Percentiles rank a stretch among this genome's conserved stretches.
These are phyloP conservation scores for Borostomias antarcticus DNA, from an alignment of 2,797 vertebrate genomes.

Conservation along the genomic window DNA sequence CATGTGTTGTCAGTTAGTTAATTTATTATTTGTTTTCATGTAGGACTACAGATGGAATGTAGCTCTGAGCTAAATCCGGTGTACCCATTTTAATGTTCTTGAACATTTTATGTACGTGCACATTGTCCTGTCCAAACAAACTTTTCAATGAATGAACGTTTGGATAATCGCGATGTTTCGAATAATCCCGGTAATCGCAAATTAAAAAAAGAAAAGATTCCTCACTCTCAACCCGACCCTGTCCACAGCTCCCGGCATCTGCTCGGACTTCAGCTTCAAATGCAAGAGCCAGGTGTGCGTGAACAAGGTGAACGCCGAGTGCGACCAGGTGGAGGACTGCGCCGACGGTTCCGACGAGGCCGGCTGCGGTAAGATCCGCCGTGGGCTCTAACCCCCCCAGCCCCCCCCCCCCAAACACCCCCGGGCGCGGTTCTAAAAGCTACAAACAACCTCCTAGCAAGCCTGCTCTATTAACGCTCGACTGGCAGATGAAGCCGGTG, in stretches of 20 bases:
- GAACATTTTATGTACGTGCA: too few relatives aligned
- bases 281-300: conserved; percentile 68
- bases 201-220: too few relatives aligned
- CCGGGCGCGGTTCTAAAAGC: not conserved
- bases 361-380: conserved; percentile 64
- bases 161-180: conserved; percentile 31
- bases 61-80: too few relatives aligned
- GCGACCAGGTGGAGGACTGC: conserved; percentile 74
- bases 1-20: too few relatives aligned
- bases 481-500: conserved; percentile 33
- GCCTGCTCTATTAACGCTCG: not conserved
- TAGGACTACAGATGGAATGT: too few relatives aligned
- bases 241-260: conserved; percentile 58
- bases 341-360: conserved; percentile 73
- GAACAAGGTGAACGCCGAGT: conserved; percentile 81
- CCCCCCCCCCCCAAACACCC: not conserved
- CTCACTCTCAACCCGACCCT: conserved; percentile 33
- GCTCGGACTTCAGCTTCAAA: conserved; percentile 72
- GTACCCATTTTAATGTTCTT: too few relatives aligned
- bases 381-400: not conserved
- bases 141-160: conserved; percentile 15
- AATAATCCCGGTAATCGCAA: too few relatives aligned
- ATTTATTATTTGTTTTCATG: too few relatives aligned
- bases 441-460: not conserved
- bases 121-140: too few relatives aligned